phyloP scores from a whole-genome alignment of 2,888 invertebrate species.

The Cylindroiulus punctatus region DNA sequence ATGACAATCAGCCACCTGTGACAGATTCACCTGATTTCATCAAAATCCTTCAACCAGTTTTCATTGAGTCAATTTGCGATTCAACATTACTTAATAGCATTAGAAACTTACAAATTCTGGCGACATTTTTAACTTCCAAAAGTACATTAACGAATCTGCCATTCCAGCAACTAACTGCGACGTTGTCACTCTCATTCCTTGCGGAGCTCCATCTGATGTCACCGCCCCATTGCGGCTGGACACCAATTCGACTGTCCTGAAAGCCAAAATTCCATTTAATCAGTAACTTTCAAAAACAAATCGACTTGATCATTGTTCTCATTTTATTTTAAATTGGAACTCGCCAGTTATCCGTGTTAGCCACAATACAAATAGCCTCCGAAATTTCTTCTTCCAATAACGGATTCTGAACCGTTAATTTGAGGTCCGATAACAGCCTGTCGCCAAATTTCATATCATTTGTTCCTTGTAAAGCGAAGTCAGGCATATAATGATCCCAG shows the following conservation, averaged over 20 bases:
- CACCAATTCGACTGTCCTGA: constrained; percentile 60
- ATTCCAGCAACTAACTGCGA: constrained; percentile 84
- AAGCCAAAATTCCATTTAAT: constrained; percentile 60
- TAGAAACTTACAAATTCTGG: constrained; percentile 82
- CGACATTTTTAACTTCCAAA: constrained; percentile 80
- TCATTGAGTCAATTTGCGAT: too few species aligned
- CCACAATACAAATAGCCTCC: constrained; percentile 85
- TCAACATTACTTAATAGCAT: constrained; percentile 19
- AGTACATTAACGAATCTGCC: constrained; percentile 82
- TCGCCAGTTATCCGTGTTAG: constrained; percentile 82
- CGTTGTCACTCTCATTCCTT: constrained; percentile 71
- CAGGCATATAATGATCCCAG: constrained; percentile 65
- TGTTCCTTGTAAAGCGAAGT: constrained; percentile 67
- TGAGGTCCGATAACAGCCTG: constrained; percentile 64
- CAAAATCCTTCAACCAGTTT: too few species aligned
- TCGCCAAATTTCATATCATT: constrained; percentile 63
- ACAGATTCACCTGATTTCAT: too few species aligned
- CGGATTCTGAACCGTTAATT: constrained; percentile 63
- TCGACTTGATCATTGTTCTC: not conserved
- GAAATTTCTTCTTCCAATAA: constrained; percentile 74
- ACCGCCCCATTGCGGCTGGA: constrained; percentile 58
- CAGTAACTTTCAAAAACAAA: not conserved
- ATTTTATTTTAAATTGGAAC: not conserved
- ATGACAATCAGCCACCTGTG: too few species aligned
- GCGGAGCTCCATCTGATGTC: constrained; percentile 56